A percentile compares a stretch with the other conserved stretches of the same genome.
phyloP scores from a whole-genome alignment of 92 coral and sea anemone genomes.

The Scolanthus callimorphus region DNA sequence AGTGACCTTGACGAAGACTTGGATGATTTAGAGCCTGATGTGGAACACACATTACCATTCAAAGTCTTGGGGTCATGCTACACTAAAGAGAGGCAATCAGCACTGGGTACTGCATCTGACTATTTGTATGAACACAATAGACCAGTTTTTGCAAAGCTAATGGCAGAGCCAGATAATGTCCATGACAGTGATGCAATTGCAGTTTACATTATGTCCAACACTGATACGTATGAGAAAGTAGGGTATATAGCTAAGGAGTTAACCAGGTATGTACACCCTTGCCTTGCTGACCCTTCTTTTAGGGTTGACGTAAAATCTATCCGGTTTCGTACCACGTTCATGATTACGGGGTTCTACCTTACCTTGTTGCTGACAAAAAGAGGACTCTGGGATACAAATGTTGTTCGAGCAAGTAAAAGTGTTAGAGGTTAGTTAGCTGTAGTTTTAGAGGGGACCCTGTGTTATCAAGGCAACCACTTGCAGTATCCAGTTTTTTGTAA shows the following conservation, averaged over 20 bases:
- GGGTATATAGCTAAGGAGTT: conserved; percentile 46
- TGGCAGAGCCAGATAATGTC: conserved; percentile 44
- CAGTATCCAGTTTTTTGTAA: no score
- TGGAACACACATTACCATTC: conserved; percentile 28
- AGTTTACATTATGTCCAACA: conserved; percentile 13
- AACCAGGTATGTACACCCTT: conserved; percentile 36
- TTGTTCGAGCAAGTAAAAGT: conserved; percentile 31
- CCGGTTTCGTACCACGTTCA: conserved; percentile 29
- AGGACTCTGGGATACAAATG: conserved; percentile 27
- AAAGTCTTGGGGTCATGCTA: conserved; percentile 63
- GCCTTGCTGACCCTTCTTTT: conserved; percentile 7
- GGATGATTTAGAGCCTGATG: not conserved
- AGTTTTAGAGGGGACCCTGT: conserved; percentile 36
- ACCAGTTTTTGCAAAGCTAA: conserved; percentile 35
- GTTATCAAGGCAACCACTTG: no score
- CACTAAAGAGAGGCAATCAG: conserved; percentile 11
- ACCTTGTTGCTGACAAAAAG: conserved; percentile 19
- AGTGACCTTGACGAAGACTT: not conserved
- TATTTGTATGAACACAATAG: conserved; percentile 54
- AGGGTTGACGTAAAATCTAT: conserved; percentile 13
- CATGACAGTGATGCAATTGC: conserved; percentile 51
- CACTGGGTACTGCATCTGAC: conserved; percentile 34
- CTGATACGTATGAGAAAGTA: conserved; percentile 29
- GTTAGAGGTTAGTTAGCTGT: conserved; percentile 33
- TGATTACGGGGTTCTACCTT: conserved; percentile 27